Base-by-base conservation (phyloP, 2,797 vertebrate genomes). In the Lerista edwardsae region DNA sequence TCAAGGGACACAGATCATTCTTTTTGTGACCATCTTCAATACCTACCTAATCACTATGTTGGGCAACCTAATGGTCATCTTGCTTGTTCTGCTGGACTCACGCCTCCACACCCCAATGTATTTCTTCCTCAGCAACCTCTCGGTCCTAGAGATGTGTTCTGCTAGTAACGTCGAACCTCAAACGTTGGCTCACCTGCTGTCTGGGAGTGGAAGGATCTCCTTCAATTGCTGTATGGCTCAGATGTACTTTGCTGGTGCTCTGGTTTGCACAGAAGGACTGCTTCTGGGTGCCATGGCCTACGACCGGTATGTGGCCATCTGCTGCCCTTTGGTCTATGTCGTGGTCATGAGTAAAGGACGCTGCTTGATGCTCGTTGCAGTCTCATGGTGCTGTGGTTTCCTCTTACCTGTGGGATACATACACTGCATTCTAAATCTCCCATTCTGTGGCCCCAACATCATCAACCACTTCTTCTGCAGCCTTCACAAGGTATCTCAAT, bases 101-200 rank as follows among this genome's bases (percentile, higher is more conserved):
- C 72, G 44, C 6, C 72, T 74, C 44, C 72, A 74, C 17, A 74
- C 72, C 59, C 59, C 59, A 61, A 61, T 61, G 59, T 61, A 61
- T 9, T 61, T 61, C 59, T 25, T 61, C 59, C 72, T 51, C 15
- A 5, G 34, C 68, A 61, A 25, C 59, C 59, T 61, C 59, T 61
- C 59, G 25, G 21, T 5, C 23, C 59, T 61, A 9, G 59, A 61
- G 59, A 61, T 61, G 59, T 23, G 59, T 61, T 25, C 7, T 25
- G 23, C 25, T 17, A 61, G 27, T 15, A 51, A 6, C 5, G 80
- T 84, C 1, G 78, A 87, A 41, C 84, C 86, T 6, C 88, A 88
- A 61, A 77, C 89, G 14, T 84, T 90, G 8, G 17, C 80, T 36
- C 86, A 86, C 23, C 82, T 89, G 3, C 59, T 57, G 17, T 77